Percentiles rank a stretch among this genome's conserved stretches.
Conservation (phyloP, 2,888 invertebrate genomes). For the Amphipoea oculea region DNA sequence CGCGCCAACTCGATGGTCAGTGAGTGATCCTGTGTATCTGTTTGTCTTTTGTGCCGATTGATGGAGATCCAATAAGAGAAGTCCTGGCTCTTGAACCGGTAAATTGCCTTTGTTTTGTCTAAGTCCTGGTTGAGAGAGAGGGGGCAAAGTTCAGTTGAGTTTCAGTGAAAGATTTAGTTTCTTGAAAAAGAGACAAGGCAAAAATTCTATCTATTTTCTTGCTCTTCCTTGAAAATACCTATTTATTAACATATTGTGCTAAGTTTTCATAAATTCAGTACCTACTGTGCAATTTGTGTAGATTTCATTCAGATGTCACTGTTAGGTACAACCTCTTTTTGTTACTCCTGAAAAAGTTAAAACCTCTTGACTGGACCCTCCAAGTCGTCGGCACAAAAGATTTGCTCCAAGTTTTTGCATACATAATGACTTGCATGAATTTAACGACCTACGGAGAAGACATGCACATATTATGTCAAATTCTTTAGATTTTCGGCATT, state of each 20-base stretch:
- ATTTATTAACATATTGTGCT: background rate
- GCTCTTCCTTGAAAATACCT: background rate
- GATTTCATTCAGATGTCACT: background rate
- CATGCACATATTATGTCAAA: slow-evolving; percentile 25
- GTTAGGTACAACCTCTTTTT: slow-evolving; percentile 7
- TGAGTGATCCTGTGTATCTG: slow-evolving; percentile 72
- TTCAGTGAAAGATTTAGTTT: slow-evolving; percentile 50
- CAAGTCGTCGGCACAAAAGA: slow-evolving; percentile 63
- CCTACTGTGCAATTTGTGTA: slow-evolving; percentile 21
- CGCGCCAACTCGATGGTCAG: slow-evolving; percentile 87
- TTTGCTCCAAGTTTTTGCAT: slow-evolving; percentile 56
- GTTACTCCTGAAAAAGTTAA: slow-evolving; percentile 8
- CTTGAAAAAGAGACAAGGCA: background rate
- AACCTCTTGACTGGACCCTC: slow-evolving; percentile 54
- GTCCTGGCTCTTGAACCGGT: slow-evolving; percentile 44
- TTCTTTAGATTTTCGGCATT: slow-evolving; percentile 23
- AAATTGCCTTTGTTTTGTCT: slow-evolving; percentile 53
- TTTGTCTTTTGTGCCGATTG: slow-evolving; percentile 62
- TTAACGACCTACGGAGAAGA: slow-evolving; percentile 25
- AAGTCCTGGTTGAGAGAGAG: slow-evolving; percentile 42
- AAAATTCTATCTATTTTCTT: background rate
- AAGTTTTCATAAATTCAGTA: slow-evolving; percentile 9
- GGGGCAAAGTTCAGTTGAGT: slow-evolving; percentile 41
- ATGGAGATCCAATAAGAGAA: slow-evolving; percentile 54
- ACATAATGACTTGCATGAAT: slow-evolving; percentile 63